Evolutionary conservation across 1,140 invertebrate species (phyloP), one percentile per base, ranked within the genome.

Genomic region (Berghia stephanieae): DNA sequence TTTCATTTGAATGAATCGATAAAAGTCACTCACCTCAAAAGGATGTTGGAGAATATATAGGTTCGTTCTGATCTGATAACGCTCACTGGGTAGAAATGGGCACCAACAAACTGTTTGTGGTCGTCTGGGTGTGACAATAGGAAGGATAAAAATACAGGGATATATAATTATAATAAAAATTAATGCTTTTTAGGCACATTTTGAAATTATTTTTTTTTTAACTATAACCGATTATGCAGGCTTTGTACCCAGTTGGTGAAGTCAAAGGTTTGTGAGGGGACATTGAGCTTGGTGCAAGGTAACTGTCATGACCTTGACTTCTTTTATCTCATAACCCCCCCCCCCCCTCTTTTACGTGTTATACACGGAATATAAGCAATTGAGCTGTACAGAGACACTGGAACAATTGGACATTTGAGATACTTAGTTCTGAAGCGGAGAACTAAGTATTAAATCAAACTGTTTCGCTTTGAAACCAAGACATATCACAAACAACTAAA

Each of bases 91-190:
- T 75, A 97, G 88, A 57, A 93, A 94, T 36, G 92, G 91, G 89
- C 96, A 98, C 94, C 95, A 97, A 86, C 96, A 98, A 42, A 97
- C 96, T 55, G 91, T 92, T n/a, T 89, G 84, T 16, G 96, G 96
- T 81, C 96, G 93, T 69, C 96, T 97, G 83, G n/a, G n/a, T n/a
- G n/a, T n/a, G n/a, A n/a, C n/a, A n/a, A 79, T 91, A 90, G 80
- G 68, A 79, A 82, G 73, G 31, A 68, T 4, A 72, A 21, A 57
- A 13, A 31, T 74, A 5, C 10, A 36, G 31, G 55, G 8, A 13
- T 38, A 57, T 6, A 5, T 3, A 27, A 42, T 74, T 6, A 8
- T 21, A 24, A 60, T 38, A 74, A 74, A 74, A 49, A 44, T 21
- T 8, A 44, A 16, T 44, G 44, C 5, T 49, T 27, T 10, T 13